These are phyloP conservation scores for Amphiprion percula DNA, from an alignment of 2,113 vertebrate species.

Conservation along the genomic window DNA sequence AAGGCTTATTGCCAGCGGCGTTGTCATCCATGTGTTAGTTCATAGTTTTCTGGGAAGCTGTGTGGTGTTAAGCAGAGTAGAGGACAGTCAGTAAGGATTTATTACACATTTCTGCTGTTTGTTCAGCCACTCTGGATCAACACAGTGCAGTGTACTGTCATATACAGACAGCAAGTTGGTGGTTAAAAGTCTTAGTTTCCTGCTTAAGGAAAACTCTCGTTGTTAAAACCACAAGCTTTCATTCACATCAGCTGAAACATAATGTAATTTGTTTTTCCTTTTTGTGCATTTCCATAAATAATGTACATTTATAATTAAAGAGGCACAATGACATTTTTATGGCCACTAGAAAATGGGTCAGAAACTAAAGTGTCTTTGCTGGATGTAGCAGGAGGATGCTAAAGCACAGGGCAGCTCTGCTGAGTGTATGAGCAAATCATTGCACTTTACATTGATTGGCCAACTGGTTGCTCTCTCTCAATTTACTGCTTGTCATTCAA, in stretches of 20 bases:
- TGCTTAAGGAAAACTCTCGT: not conserved
- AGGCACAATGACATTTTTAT: slow-evolving; percentile 66
- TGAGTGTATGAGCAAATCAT: slow-evolving; percentile 57
- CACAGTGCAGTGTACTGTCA: not conserved
- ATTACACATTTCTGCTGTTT: slow-evolving; percentile 46
- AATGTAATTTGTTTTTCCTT: slow-evolving; percentile 27
- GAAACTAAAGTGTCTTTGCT: slow-evolving; percentile 54
- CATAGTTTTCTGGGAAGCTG: slow-evolving; percentile 53
- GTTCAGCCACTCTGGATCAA: slow-evolving; percentile 13
- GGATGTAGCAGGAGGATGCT: slow-evolving; percentile 43
- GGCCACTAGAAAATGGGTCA: slow-evolving; percentile 54
- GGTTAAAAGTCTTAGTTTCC: slow-evolving; percentile 2
- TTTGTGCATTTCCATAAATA: slow-evolving; percentile 49
- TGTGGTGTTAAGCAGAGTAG: slow-evolving; percentile 38
- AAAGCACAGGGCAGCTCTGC: slow-evolving; percentile 33
- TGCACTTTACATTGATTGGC: slow-evolving; percentile 66
- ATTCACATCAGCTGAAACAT: slow-evolving; percentile 1
- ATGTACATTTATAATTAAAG: slow-evolving; percentile 67
- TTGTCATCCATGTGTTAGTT: slow-evolving; percentile 56
- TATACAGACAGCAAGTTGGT: not conserved
- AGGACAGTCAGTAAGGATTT: slow-evolving; percentile 50
- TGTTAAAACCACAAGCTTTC: not conserved
- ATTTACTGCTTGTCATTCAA: slow-evolving; percentile 52
- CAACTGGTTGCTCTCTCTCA: slow-evolving; percentile 16
- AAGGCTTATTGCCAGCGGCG: slow-evolving; percentile 51